A percentile compares a stretch with the other conserved stretches of the same genome.
Conservation (phyloP, 2,113 vertebrate genomes). For the Python bivittatus region DNA sequence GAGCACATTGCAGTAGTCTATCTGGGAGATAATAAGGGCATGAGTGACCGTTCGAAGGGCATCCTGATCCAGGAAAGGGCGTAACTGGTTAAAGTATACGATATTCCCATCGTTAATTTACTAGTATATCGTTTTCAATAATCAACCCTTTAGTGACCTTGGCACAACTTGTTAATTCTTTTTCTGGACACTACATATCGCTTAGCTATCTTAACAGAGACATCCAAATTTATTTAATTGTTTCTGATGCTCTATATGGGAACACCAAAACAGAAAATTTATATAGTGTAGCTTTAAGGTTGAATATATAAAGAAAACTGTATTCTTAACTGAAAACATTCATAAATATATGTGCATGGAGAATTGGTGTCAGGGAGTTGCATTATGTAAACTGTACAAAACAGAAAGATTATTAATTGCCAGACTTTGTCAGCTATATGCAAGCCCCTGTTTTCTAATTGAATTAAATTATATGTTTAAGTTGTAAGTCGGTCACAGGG, state of each 20-base stretch:
- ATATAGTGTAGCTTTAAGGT: neutral
- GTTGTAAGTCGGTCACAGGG: neutral
- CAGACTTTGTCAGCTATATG: neutral
- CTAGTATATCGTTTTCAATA: neutral
- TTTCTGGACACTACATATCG: neutral
- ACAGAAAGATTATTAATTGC: neutral
- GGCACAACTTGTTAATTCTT: neutral
- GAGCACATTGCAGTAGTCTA: too few relatives aligned
- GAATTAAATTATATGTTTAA: neutral
- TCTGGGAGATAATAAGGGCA: too few relatives aligned
- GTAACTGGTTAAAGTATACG: neutral
- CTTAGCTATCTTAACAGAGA: neutral
- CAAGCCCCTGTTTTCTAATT: neutral
- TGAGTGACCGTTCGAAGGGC: too few relatives aligned
- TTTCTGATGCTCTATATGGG: conserved; percentile 1
- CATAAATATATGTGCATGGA: neutral
- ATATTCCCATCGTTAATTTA: neutral
- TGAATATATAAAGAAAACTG: neutral
- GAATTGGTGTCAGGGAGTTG: neutral
- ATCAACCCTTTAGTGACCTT: neutral
- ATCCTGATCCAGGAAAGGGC: too few relatives aligned
- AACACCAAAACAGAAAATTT: conserved; percentile 1
- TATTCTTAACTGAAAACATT: conserved; percentile 14
- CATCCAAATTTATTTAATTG: conserved; percentile 21
- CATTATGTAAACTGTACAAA: conserved; percentile 19